These are phyloP conservation scores for Motacilla alba DNA, from an alignment of 2,113 vertebrate genomes.

Conservation along the genomic window DNA sequence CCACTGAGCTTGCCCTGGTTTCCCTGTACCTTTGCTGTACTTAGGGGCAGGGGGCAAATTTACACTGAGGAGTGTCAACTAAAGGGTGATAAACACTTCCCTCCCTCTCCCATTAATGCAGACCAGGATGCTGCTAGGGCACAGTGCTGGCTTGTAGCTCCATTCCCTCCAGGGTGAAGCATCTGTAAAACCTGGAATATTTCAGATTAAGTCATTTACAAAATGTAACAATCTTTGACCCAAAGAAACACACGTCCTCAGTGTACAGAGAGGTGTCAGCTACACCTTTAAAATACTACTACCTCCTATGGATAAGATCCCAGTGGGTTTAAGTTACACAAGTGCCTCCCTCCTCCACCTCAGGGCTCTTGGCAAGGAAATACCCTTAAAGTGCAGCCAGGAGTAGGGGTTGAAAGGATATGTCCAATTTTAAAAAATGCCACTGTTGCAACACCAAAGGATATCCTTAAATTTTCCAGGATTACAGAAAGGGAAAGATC, in stretches of 20 bases:
- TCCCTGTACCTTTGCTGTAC: background rate
- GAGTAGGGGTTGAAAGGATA: background rate
- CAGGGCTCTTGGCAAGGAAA: slow-evolving; percentile 9
- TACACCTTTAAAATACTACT: background rate
- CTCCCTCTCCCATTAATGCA: background rate
- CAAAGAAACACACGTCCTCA: background rate
- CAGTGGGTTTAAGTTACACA: background rate
- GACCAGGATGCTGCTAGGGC: background rate
- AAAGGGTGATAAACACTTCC: background rate
- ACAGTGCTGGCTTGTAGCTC: background rate
- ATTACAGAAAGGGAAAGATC: background rate
- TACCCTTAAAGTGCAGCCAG: background rate
- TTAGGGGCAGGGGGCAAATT: rapidly evolving
- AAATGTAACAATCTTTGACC: background rate
- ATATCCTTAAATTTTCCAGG: slow-evolving; percentile 27
- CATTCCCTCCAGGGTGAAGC: background rate
- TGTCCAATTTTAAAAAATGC: background rate
- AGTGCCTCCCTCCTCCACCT: background rate
- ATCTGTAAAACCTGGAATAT: background rate
- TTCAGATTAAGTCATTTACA: background rate
- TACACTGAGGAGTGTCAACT: background rate
- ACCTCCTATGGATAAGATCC: background rate
- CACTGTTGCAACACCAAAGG: background rate
- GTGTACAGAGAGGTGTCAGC: background rate
- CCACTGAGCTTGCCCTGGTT: background rate